Conservation (phyloP, 2,888 invertebrate genomes). For the Acanthosepion lycidas region DNA sequence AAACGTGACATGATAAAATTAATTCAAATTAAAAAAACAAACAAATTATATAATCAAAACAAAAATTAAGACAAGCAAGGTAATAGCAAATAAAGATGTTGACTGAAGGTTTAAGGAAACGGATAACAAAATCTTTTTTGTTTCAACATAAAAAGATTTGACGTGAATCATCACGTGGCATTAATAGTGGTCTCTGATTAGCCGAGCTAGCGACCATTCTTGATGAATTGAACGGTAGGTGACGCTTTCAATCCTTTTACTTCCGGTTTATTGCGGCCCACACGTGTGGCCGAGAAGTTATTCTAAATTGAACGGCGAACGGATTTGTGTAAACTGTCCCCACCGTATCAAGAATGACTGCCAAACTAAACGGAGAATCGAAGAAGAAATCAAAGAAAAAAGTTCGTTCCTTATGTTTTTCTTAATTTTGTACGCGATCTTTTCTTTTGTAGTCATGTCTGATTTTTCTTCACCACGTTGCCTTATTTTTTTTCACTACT, state of each 20-base stretch:
- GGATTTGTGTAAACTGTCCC: background rate
- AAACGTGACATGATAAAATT: too few species aligned
- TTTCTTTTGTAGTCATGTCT: background rate
- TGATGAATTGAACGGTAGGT: background rate
- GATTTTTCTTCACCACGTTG: background rate
- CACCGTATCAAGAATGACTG: slow-evolving; percentile 33
- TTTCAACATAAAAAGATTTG: background rate
- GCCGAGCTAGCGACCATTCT: too few species aligned
- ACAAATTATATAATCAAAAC: too few species aligned
- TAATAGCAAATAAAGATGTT: too few species aligned
- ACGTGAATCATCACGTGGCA: background rate
- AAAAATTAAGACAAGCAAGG: too few species aligned
- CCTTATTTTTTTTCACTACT: background rate
- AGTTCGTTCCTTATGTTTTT: background rate
- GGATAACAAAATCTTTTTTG: too few species aligned
- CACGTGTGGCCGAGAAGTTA: background rate
- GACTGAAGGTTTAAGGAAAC: too few species aligned
- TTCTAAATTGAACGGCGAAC: background rate
- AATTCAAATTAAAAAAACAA: too few species aligned
- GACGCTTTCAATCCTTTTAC: background rate
- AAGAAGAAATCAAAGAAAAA: slow-evolving; percentile 39
- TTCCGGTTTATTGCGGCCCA: background rate
- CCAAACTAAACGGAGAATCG: slow-evolving; percentile 24
- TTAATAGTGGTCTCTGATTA: background rate
- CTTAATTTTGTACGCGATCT: background rate